Evolutionary conservation across 2,888 invertebrate species (phyloP), one percentile per base, ranked within the genome.

Genomic region (Meghimatium bilineatum): DNA sequence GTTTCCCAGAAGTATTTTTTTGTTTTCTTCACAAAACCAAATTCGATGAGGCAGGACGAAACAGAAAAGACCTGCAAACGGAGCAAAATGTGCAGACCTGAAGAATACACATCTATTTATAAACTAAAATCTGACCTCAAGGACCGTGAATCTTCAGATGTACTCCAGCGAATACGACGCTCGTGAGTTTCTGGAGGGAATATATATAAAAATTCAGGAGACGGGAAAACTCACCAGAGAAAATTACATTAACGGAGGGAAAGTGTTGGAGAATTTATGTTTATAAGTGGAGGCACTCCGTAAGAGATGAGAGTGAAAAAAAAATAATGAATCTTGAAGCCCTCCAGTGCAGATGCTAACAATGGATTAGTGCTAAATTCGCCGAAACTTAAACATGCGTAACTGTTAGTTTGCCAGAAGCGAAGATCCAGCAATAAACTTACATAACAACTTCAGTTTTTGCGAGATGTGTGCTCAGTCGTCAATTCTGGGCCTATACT

Each of bases 121-220:
- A 78, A 78, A 78, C 78, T 66, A 10, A n/a, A 78, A 23, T 78
- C 78, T 36, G n/a, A 78, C 78, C 63, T 56, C 49, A 32, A 29
- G 29, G 32, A 6, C 34, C 56, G 10, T 17, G 52, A 29, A 44
- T 49, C 17, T 38, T 71, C 38, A 34, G 1, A 72, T 5, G 56
- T 10, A 20, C 44, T 72, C 12, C 32, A 66, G 14, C 49, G 17
- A 29, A n/a, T 20, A 56, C 72, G 12, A 44, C 12, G 8, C 72
- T 49, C 66, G 17, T 3, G 32, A 32, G 17, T 17, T 66, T 32
- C 2, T 12, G 17, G 56, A 44, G 44, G 6, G 5, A 14, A 56
- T 17, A 23, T 56, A 56, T 12, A 20, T 23, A 8, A 56, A 20
- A 66, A 32, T 3, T 8, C 66, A 66, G 66, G 14, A 17, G 29